These are phyloP conservation scores for Platyura marginata DNA, from an alignment of 1,140 invertebrate genomes.

Conservation along the genomic window DNA sequence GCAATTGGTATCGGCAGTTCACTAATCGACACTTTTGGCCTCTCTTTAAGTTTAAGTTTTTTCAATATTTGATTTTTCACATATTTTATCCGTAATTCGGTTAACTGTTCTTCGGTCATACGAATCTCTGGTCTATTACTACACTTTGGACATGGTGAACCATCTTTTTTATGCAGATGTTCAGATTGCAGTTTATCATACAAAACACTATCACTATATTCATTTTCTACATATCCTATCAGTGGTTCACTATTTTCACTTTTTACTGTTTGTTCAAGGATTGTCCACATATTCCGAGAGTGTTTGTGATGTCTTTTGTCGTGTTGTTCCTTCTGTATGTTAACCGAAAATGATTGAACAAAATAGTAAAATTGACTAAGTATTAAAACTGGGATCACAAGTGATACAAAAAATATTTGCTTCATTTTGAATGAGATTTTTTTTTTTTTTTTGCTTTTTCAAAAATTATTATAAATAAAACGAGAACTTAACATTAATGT, in stretches of 20 bases:
- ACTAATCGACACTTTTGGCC: conserved; percentile 38
- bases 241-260: not conserved
- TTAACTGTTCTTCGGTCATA: conserved; percentile 29
- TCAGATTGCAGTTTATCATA: not conserved
- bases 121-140: conserved; percentile 16
- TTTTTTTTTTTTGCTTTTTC: too few relatives aligned
- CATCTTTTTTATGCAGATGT: not conserved
- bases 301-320: not conserved
- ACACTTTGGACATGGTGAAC: conserved; percentile 15
- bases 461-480: too few relatives aligned
- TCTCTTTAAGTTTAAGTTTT: conserved; percentile 52
- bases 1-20: conserved; percentile 47
- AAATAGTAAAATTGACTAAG: not conserved
- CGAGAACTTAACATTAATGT: too few relatives aligned
- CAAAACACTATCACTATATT: not conserved
- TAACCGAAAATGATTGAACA: not conserved
- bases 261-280: not conserved
- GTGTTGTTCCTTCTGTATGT: not conserved
- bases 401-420: not conserved
- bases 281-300: not conserved
- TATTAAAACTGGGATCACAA: not conserved
- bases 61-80: conserved; percentile 66
- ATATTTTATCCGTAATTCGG: conserved; percentile 46
- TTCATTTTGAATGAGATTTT: too few relatives aligned
- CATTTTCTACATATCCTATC: too few relatives aligned